A percentile compares a stretch with the other conserved stretches of the same genome.
Evolutionary conservation across 2,888 invertebrate species (phyloP).

Genomic region (Aplocera efformata): DNA sequence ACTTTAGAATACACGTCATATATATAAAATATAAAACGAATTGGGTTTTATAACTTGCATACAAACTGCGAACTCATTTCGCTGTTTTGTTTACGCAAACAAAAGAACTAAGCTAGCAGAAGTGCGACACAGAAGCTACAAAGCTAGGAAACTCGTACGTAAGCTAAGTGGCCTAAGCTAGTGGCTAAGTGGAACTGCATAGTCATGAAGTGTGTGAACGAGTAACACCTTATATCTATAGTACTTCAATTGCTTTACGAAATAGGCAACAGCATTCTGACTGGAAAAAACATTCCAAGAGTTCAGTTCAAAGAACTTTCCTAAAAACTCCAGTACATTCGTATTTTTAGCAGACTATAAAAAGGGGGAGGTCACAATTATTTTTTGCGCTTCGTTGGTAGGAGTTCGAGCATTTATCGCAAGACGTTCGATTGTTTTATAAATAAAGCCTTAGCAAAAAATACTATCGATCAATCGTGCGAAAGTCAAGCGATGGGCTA

Average conservation of each 20-base stretch:
- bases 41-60: too few relatives aligned
- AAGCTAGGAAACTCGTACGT: too few relatives aligned
- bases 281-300: conserved; percentile 8
- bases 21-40: too few relatives aligned
- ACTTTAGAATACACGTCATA: too few relatives aligned
- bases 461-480: conserved; percentile 80
- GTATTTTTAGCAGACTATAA: conserved; percentile 13
- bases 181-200: too few relatives aligned
- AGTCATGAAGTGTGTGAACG: too few relatives aligned
- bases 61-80: too few relatives aligned
- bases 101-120: too few relatives aligned
- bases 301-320: conserved; percentile 16
- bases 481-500: conserved; percentile 69
- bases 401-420: conserved; percentile 67
- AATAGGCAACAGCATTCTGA: conserved; percentile 2
- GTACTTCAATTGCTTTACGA: conserved; percentile 3
- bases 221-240: too few relatives aligned
- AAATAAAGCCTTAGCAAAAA: conserved; percentile 77
- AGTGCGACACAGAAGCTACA: too few relatives aligned
- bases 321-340: conserved; percentile 15
- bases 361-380: conserved; percentile 30
- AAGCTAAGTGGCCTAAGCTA: too few relatives aligned
- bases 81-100: too few relatives aligned
- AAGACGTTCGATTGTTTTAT: conserved; percentile 78
- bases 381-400: conserved; percentile 53